Evolutionary conservation across 2,888 invertebrate genomes (phyloP), one percentile per base, ranked within the genome.

Genomic region (Amphipyra tragopoginis): DNA sequence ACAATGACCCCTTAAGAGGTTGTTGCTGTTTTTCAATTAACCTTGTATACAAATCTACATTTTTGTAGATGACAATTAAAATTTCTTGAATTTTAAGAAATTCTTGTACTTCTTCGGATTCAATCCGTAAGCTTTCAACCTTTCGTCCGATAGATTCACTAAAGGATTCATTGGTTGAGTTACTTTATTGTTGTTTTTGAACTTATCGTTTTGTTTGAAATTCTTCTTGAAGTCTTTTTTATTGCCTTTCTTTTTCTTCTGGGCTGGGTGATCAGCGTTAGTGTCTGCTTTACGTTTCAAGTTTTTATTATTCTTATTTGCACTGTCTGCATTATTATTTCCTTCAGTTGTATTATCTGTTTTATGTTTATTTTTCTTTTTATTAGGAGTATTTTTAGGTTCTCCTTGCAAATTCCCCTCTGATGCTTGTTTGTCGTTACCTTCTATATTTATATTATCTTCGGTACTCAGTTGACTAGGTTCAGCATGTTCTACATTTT

Each of bases 101-200:
- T 97, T 97, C 84, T 96, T 97, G 81, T 97, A 98, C 86, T 98
- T 98, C 83, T 97, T 98, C 0, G 98, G 98, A 94, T 98, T 98
- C 40, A 99, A 96, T 55, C 99, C 99, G 87, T 98, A 99, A 0
- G 98, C 98, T 83, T 97, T 96, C 8, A 99, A 94, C 72, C 99
- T 96, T 73, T 97, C 97, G 88, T 98, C 97, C 2, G 97, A 96
- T 29, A 97, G 86, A 54, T 90, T 91, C 38, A 81, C 83, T 15
- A 94, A 79, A 8, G 92, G 91, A 76, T 93, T 89, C 33, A 85
- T 79, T 2, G 82, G 77, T 47, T 82, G 80, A 2, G 73, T 80
- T 36, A 72, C 80, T 15, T 73, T 74, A 55, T 77, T 75, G 49
- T 83, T 84, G 55, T 81, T 84, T 51, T 86, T 85, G 64, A 83